A percentile compares a stretch with the other conserved stretches of the same genome.
Evolutionary conservation across 2,797 vertebrate genomes (phyloP).

Genomic region (Malurus leucopterus): DNA sequence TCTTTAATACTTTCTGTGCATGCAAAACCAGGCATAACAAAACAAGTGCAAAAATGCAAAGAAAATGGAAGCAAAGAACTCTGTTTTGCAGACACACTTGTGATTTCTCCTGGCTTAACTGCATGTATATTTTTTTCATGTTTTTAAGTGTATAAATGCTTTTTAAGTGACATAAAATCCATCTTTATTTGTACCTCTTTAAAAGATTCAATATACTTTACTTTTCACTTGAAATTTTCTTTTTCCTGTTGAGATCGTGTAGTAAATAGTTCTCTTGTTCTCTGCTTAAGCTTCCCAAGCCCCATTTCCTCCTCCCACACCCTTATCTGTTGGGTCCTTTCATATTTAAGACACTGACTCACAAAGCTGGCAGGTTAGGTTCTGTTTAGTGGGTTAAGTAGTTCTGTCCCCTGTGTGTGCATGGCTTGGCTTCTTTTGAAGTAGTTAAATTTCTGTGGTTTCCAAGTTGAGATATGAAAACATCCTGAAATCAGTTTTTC

Average conservation of each 20-base stretch:
- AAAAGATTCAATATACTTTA: background rate
- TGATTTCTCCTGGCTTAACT: background rate
- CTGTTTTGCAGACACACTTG: background rate
- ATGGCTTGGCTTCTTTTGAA: background rate
- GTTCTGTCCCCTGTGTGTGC: background rate
- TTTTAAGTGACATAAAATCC: background rate
- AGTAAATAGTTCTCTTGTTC: constrained; percentile 30
- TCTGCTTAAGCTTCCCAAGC: background rate
- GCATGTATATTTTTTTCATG: background rate
- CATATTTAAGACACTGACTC: constrained; percentile 37
- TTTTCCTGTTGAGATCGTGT: constrained; percentile 8
- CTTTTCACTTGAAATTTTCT: background rate
- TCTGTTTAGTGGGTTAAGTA: constrained; percentile 8
- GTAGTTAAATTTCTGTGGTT: constrained; percentile 19
- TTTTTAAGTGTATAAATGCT: background rate
- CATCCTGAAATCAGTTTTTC: background rate
- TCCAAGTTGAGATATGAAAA: background rate
- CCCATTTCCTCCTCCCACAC: constrained; percentile 34
- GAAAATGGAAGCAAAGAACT: background rate
- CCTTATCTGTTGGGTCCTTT: constrained; percentile 36
- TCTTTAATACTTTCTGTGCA: background rate
- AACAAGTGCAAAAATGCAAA: background rate
- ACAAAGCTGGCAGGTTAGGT: background rate
- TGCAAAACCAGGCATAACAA: background rate
- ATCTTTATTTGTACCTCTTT: background rate